Conservation (phyloP, 2,113 vertebrate genomes). For the Tychaedon coryphoeus region DNA sequence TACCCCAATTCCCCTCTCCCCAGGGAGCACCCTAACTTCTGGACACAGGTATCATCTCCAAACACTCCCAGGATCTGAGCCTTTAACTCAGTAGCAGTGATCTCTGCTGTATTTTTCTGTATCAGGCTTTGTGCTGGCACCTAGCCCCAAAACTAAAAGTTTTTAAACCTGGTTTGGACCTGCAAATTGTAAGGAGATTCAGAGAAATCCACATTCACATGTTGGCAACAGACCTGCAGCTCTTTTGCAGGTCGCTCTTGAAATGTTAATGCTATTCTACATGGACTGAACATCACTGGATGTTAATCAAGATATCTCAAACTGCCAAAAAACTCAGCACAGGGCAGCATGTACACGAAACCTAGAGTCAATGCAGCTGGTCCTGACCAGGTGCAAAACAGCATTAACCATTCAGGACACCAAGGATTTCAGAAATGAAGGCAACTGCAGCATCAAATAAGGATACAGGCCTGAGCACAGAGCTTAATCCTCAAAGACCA, state of each 20-base stretch:
- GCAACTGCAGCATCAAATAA: background rate
- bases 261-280: background rate
- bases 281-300: accelerated
- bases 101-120: background rate
- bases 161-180: background rate
- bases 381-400: background rate
- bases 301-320: background rate
- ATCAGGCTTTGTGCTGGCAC: background rate
- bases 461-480: background rate
- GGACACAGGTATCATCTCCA: background rate
- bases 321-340: background rate
- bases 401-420: background rate
- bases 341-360: background rate
- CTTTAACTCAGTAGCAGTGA: background rate
- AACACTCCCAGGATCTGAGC: background rate
- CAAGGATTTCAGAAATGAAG: background rate
- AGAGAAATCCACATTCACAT: background rate
- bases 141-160: background rate
- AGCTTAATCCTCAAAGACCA: background rate
- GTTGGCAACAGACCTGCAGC: background rate
- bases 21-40: background rate
- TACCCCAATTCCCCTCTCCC: background rate
- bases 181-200: background rate
- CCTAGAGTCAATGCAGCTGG: accelerated
- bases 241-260: background rate